Evolutionary conservation across 2,113 vertebrate species (phyloP), one percentile per base, ranked within the genome.

Genomic region (Rhineura floridana): DNA sequence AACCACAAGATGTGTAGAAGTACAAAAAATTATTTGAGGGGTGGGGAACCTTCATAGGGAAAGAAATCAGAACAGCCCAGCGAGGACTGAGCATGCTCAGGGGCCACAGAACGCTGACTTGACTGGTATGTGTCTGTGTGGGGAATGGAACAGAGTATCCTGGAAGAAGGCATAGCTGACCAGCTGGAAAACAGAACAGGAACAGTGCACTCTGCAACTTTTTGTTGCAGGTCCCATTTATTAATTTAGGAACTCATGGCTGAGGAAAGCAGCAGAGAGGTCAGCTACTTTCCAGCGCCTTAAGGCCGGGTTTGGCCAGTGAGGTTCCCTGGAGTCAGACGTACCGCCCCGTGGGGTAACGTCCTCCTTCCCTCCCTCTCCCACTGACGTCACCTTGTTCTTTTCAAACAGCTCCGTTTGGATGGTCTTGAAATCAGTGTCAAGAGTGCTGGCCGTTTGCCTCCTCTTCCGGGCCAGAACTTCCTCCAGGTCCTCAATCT

Each of bases 401-500:
- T 98, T 98, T 94, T 99, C 98, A 0, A 99, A 99, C 87, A 99
- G 98, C 79, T 99, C 98, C 0, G 95, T 97, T 97, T 99, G 99
- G 92, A 99, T 98, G 94, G 97, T 97, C 94, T 98, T 98, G 89
- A 99, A 97, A 97, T 99, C 99, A 0, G 97, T 98, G 96, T 99
- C 98, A 36, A 99, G 97, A 0, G 98, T 97, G 0, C 98, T 98
- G 92, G 98, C 97, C 0, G 98, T 97, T 94, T 99, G 99, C 19
- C 98, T 96, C 67, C 98, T 97, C 85, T 98, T 98, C 48, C 98
- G 98, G 36, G 98, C 96, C 90, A 99, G 93, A 1, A 98, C 97
- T 93, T 99, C 99, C 95, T 99, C 98, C 96, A 99, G 96, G 93
- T 99, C 99, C 92, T 99, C 98, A 0, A 97, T 97, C 95, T 99